These are phyloP conservation scores for Melanerpes aurifrons DNA, from an alignment of 2,113 vertebrate species.

Conservation along the genomic window DNA sequence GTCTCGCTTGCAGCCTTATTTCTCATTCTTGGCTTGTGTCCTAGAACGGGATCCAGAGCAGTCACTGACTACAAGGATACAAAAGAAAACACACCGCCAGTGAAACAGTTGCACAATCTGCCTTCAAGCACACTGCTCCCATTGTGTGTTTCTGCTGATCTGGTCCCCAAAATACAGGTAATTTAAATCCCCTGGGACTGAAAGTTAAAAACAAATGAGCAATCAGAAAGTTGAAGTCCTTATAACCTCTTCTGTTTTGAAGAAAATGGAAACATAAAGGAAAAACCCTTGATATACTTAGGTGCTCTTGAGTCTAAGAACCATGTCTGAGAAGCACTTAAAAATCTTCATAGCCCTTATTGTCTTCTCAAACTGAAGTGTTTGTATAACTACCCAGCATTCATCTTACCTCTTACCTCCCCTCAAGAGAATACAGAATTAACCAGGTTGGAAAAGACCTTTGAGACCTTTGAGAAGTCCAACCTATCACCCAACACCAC, in stretches of 20 bases:
- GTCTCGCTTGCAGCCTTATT: slow-evolving; percentile 48
- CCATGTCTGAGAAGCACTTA: not conserved
- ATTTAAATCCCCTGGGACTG: not conserved
- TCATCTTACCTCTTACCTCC: not conserved
- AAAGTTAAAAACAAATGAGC: not conserved
- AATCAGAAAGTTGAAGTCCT: not conserved
- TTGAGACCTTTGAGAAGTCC: no score
- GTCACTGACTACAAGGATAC: not conserved
- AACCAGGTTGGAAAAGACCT: no score
- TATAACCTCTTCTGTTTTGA: not conserved
- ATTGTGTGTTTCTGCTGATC: slow-evolving; percentile 8
- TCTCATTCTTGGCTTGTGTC: slow-evolving; percentile 50
- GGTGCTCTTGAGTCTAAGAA: not conserved
- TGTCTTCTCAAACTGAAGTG: not conserved
- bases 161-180: not conserved
- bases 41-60: slow-evolving; percentile 36
- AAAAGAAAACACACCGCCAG: slow-evolving; percentile 32
- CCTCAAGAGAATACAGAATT: not conserved
- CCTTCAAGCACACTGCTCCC: not conserved
- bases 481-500: no score
- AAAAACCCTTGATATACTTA: not conserved
- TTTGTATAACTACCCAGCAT: not conserved
- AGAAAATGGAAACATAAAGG: not conserved
- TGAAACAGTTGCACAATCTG: slow-evolving; percentile 16
- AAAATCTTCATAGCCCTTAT: not conserved